phyloP scores from a whole-genome alignment of 2,888 invertebrate genomes.

The Polyommatus iphigenia region DNA sequence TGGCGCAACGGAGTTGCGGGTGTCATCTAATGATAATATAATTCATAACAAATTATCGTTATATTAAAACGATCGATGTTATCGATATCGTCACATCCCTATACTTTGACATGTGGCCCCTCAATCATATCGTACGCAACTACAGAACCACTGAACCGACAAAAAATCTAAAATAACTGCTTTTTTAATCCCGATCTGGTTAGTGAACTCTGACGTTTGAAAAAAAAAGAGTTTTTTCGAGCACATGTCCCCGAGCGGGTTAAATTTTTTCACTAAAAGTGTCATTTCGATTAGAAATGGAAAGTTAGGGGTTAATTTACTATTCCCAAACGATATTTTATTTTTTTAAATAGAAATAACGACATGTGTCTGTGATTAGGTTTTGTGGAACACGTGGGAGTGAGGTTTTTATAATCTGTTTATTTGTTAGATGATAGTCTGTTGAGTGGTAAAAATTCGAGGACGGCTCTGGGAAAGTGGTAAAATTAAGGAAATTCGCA shows the following conservation, averaged over 20 bases:
- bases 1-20: too few species aligned
- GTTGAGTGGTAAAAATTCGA: conserved; percentile 11
- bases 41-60: too few species aligned
- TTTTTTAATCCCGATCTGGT: conserved; percentile 73
- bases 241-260: conserved; percentile 72
- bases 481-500: not conserved
- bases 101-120: conserved; percentile 67
- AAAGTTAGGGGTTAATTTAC: conserved; percentile 72
- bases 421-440: conserved; percentile 19
- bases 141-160: conserved; percentile 70
- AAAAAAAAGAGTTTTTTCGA: conserved; percentile 56
- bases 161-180: conserved; percentile 71
- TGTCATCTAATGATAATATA: too few species aligned
- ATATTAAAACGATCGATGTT: not conserved
- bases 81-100: conserved; percentile 47
- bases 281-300: conserved; percentile 75
- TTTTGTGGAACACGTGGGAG: conserved; percentile 69
- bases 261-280: conserved; percentile 62
- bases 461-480: not conserved
- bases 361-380: conserved; percentile 67
- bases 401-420: conserved; percentile 32
- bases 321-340: conserved; percentile 58
- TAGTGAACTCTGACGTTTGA: conserved; percentile 65
- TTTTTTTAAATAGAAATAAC: conserved; percentile 60
- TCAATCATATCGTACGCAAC: conserved; percentile 72